Evolutionary conservation across 2,888 invertebrate species (phyloP), one percentile per base, ranked within the genome.

Genomic region (Ormia ochracea): DNA sequence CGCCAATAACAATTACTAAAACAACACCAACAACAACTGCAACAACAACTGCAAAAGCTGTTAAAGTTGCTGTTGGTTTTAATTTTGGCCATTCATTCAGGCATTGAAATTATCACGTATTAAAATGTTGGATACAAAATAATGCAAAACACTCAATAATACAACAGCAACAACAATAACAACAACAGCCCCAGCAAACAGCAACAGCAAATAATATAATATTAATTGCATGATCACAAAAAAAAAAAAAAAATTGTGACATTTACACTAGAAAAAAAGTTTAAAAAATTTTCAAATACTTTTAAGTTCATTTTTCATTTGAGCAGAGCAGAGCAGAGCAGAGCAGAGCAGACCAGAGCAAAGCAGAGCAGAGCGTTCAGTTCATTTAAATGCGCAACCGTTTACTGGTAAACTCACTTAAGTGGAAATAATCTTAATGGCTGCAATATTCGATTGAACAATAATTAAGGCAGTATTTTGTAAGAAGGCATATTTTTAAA

Each of bases 171-270:
- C 10, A 21, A 10, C 19, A 21, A 12, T 23, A 45, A 12, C 19
- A 23, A 5, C n/a, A 21, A 23, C 23, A 21, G 21, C 19, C 10
- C 12, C 10, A 45, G 45, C 48, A 54, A 21, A 23, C 10, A 45
- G 45, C 48, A 54, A 38, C n/a, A 54, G 43, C 14, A 54, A n/a
- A n/a, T n/a, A n/a, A n/a, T n/a, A n/a, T n/a, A n/a, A n/a, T n/a
- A n/a, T n/a, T n/a, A n/a, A n/a, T n/a, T n/a, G n/a, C n/a, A n/a
- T n/a, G n/a, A n/a, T n/a, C n/a, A n/a, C n/a, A n/a, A n/a, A n/a
- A n/a, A n/a, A n/a, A n/a, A n/a, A n/a, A n/a, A n/a, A n/a, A 66
- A 63, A 69, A 43, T 50, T 73, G 75, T 75, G 45, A 77, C 76
- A 76, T 66, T 54, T 72, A 66, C 45, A 54, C 68, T 69, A 19